Conservation (phyloP, 2,797 vertebrate species). For the Chiroxiphia lanceolata region DNA sequence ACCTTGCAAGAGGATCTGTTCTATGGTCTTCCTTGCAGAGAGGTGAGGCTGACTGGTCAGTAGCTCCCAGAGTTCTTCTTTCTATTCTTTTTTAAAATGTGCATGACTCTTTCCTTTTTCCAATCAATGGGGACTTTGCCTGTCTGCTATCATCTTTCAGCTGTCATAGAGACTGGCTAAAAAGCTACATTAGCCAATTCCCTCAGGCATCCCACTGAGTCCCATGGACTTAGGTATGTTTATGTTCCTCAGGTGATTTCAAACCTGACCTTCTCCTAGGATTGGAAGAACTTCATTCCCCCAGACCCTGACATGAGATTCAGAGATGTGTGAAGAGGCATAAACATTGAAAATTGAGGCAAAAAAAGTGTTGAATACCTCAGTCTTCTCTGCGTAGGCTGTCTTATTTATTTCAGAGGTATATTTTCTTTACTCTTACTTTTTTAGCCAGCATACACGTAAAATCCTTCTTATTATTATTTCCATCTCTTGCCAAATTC, state of each 20-base stretch:
- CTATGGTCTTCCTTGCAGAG: background rate
- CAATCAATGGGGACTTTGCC: background rate
- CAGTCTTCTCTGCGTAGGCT: background rate
- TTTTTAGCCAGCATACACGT: background rate
- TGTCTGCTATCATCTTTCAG: background rate
- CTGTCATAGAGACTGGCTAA: background rate
- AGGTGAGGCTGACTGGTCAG: background rate
- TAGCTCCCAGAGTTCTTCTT: background rate
- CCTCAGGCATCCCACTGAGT: background rate
- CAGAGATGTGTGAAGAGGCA: background rate
- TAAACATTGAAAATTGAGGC: background rate
- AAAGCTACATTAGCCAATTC: background rate
- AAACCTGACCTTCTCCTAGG: background rate
- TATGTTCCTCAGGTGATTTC: background rate
- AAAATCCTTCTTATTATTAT: background rate
- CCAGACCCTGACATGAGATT: background rate
- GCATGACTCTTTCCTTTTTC: background rate
- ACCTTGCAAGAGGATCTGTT: background rate
- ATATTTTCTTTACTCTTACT: background rate
- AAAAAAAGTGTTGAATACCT: background rate
- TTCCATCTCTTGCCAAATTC: background rate
- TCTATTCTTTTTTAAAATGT: background rate
- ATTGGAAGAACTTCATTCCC: background rate
- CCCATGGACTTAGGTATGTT: background rate
- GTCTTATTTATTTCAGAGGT: background rate